Conservation (phyloP, 2,797 vertebrate genomes). For the Artibeus jamaicensis region DNA sequence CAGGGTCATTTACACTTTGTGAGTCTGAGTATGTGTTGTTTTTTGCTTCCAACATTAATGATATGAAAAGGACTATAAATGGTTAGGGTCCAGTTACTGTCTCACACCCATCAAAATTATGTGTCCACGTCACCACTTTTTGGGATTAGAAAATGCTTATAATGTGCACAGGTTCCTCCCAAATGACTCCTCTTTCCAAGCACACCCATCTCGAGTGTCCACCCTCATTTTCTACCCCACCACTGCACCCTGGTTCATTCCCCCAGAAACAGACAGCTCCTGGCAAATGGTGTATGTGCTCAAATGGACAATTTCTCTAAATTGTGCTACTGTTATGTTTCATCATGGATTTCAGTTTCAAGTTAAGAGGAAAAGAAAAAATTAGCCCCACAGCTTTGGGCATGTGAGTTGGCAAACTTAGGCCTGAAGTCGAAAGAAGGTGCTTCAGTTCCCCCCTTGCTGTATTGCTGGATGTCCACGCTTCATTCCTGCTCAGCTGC, state of each 20-base stretch:
- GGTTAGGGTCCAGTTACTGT: slow-evolving; percentile 53
- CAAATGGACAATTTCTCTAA: slow-evolving; percentile 79
- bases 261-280: slow-evolving; percentile 65
- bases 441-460: slow-evolving; percentile 80
- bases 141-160: slow-evolving; percentile 48
- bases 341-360: slow-evolving; percentile 83
- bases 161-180: slow-evolving; percentile 70
- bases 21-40: slow-evolving; percentile 63
- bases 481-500: slow-evolving; percentile 71
- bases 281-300: slow-evolving; percentile 72
- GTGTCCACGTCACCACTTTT: background rate
- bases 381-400: slow-evolving; percentile 72
- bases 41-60: slow-evolving; percentile 78
- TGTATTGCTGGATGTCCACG: slow-evolving; percentile 82
- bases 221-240: background rate
- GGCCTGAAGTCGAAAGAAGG: slow-evolving; percentile 78
- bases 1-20: background rate
- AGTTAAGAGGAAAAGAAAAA: slow-evolving; percentile 81
- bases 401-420: slow-evolving; percentile 39
- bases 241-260: slow-evolving; percentile 58
- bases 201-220: slow-evolving; percentile 5
- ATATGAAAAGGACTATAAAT: slow-evolving; percentile 70
- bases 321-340: slow-evolving; percentile 84
- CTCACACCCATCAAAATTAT: slow-evolving; percentile 52
- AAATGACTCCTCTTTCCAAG: slow-evolving; percentile 52